Conservation (phyloP, 2,113 vertebrate species). For the Cavia porcellus region DNA sequence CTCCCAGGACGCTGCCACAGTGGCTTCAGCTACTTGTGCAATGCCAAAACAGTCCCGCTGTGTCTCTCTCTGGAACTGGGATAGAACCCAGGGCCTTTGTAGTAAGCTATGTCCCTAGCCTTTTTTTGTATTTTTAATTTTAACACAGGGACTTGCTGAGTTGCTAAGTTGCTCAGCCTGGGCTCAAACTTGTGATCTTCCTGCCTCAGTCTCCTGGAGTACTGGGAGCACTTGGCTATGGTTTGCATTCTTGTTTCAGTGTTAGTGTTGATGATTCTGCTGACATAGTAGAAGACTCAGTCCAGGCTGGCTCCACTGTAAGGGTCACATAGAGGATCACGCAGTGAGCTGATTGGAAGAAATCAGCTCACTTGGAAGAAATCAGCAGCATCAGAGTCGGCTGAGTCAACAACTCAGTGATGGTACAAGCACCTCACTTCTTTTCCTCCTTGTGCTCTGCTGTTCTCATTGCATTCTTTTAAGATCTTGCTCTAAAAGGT, state of each 20-base stretch:
- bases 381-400: too few relatives aligned
- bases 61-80: background rate
- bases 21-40: background rate
- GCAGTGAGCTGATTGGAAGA: background rate
- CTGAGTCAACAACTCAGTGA: background rate
- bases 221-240: background rate
- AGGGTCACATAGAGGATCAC: background rate
- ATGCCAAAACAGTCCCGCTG: background rate
- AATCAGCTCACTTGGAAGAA: too few relatives aligned
- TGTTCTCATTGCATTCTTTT: background rate
- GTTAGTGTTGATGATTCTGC: background rate
- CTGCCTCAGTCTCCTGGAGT: background rate
- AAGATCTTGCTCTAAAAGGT: background rate
- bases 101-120: background rate
- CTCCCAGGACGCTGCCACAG: background rate
- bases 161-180: background rate
- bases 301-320: background rate
- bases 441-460: background rate
- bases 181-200: background rate
- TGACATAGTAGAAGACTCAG: background rate
- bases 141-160: background rate
- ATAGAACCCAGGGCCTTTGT: background rate
- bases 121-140: background rate
- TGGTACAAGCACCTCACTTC: background rate
- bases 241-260: background rate